Evolutionary conservation across 2,113 vertebrate genomes (phyloP), one percentile per base, ranked within the genome.

Genomic region (Psittacula cyanocephala): DNA sequence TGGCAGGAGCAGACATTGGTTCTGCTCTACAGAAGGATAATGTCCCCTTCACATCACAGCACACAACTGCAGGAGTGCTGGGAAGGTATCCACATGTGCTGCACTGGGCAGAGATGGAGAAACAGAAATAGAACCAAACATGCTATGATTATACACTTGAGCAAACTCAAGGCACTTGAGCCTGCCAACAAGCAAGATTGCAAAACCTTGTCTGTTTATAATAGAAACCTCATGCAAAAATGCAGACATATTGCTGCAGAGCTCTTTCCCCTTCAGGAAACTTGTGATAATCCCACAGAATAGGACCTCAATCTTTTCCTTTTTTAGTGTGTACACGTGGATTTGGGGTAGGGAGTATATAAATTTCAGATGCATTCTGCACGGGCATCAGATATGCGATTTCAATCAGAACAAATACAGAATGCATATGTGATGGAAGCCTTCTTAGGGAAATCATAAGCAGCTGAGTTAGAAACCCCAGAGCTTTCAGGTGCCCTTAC

Each of bases 1-100:
- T 0, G 0, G 68, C 44, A 60, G 76, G 37, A 29, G 41, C 2
- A 13, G 25, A 16, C 1, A 2, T 24, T 9, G 1, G 65, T n/a
- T 77, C 59, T 52, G 20, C 25, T 41, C 50, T 52, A 7, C 11
- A n/a, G 57, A 35, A 59, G 33, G 57, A 16, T 24, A 35, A 59
- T 24, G 9, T n/a, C 11, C 35, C 85, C 59, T 53, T 53, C 52
- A 25, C 1, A 24, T 24, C 57, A 35, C 57, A 59, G 33, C 33
- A 35, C 6, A 14, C 20, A 59, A 24, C 57, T 35, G 33, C 57
- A 59, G 3, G n/a, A 67, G 52, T 28, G 14, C 46, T 53, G 52
- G 52, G 52, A 57, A 52, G 33, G 28, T 79, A 31, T 43, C 43
- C 24, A 12, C 37, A 19, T 19, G 57, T 0, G 3, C 71, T 71